Conservation (phyloP, 2,888 invertebrate species). For the Drosophila acutilabella region DNA sequence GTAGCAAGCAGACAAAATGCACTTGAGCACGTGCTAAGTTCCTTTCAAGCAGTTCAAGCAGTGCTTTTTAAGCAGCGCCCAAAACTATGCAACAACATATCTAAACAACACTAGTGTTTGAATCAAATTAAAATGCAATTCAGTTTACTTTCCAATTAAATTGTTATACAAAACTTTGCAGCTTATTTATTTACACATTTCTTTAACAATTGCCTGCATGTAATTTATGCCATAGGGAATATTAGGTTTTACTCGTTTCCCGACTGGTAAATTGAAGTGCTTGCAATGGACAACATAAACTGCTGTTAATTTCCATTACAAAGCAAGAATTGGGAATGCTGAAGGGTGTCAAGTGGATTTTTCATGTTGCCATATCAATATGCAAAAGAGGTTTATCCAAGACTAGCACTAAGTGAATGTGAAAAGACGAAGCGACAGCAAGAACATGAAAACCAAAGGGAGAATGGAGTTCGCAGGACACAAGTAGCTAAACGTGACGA, state of each 20-base stretch:
- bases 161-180: conserved; percentile 1
- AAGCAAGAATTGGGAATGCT: conserved; percentile 13
- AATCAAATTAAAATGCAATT: conserved; percentile 5
- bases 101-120: conserved; percentile 9
- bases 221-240: conserved; percentile 41
- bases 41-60: conserved; percentile 23
- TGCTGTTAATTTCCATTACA: conserved; percentile 67
- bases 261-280: conserved; percentile 21
- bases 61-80: conserved; percentile 28
- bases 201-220: conserved; percentile 13
- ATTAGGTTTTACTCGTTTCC: conserved; percentile 29
- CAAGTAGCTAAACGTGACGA: conserved; percentile 82
- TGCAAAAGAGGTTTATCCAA: conserved; percentile 65
- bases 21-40: conserved; percentile 51
- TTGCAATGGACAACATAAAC: conserved; percentile 38
- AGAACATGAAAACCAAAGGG: conserved; percentile 4
- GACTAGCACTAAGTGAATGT: conserved; percentile 71
- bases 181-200: conserved; percentile 7
- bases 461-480: conserved; percentile 55
- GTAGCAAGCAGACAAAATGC: conserved; percentile 27
- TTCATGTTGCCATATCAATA: conserved; percentile 64
- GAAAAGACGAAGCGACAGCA: conserved; percentile 55
- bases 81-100: conserved; percentile 26
- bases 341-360: conserved; percentile 49
- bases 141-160: background rate